Percentiles rank a stretch among this genome's conserved stretches.
Evolutionary conservation across 2,797 vertebrate genomes (phyloP).

Genomic region (Hypotaenidia philippensis): DNA sequence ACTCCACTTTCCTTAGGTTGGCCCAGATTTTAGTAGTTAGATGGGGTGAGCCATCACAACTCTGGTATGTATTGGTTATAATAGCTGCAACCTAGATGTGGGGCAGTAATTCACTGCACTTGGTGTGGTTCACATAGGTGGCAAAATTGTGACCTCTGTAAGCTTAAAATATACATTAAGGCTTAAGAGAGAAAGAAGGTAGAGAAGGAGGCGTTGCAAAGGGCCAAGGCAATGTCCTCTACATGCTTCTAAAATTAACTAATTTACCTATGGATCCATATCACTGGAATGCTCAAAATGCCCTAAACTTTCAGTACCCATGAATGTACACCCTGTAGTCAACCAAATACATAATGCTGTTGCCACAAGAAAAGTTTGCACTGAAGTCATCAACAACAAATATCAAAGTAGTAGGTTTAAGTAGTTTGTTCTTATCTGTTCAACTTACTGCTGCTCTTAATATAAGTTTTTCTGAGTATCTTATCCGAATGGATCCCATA

Average conservation of each 20-base stretch:
- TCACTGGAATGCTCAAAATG: neutral
- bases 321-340: neutral
- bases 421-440: neutral
- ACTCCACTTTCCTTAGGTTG: neutral
- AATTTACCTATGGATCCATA: neutral
- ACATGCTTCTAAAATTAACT: neutral
- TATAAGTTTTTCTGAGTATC: neutral
- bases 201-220: neutral
- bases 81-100: neutral
- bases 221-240: neutral
- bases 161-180: neutral
- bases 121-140: neutral
- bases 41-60: neutral
- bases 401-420: neutral
- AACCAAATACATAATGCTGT: neutral
- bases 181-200: neutral
- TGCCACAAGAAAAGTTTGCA: neutral
- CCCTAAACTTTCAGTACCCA: neutral
- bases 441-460: neutral
- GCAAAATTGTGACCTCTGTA: neutral
- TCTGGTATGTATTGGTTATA: neutral
- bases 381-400: neutral
- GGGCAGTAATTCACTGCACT: neutral
- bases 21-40: neutral
- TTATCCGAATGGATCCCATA: neutral